phyloP scores from a whole-genome alignment of 2,797 vertebrate genomes.

The Pempheris klunzingeri region DNA sequence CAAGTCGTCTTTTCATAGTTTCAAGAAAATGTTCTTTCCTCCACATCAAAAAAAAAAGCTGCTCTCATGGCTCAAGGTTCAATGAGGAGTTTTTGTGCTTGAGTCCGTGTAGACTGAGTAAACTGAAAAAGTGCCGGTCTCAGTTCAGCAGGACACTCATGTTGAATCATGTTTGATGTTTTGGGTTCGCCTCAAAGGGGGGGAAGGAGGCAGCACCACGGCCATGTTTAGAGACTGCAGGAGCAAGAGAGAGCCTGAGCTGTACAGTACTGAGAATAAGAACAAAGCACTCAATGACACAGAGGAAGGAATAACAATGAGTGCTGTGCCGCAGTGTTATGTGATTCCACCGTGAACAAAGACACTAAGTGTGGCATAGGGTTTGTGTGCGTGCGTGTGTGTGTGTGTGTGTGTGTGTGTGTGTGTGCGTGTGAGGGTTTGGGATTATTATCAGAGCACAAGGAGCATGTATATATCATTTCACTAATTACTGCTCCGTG shows the following conservation, averaged over 20 bases:
- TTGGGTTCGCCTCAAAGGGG: constrained; percentile 49
- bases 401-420: constrained; percentile 25
- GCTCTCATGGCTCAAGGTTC: constrained; percentile 36
- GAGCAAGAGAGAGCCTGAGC: constrained; percentile 39
- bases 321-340: constrained; percentile 66
- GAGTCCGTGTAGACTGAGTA: constrained; percentile 39
- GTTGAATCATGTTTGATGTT: constrained; percentile 65
- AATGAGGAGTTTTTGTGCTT: constrained; percentile 20
- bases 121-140: constrained; percentile 40
- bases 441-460: constrained; percentile 68
- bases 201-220: constrained; percentile 3
- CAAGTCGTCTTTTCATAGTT: neutral
- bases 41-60: constrained; percentile 11
- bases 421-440: constrained; percentile 8
- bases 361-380: constrained; percentile 27
- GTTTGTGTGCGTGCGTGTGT: constrained; percentile 27
- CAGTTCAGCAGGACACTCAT: constrained; percentile 34
- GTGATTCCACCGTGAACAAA: constrained; percentile 67
- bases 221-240: constrained; percentile 56
- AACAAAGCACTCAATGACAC: constrained; percentile 75
- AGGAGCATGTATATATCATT: constrained; percentile 75
- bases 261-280: constrained; percentile 65
- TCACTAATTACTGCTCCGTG: constrained; percentile 74
- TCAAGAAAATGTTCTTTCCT: constrained; percentile 15
- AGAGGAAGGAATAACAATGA: constrained; percentile 80